Base-by-base conservation (phyloP, 1,140 invertebrate species). In the Halyomorpha halys region DNA sequence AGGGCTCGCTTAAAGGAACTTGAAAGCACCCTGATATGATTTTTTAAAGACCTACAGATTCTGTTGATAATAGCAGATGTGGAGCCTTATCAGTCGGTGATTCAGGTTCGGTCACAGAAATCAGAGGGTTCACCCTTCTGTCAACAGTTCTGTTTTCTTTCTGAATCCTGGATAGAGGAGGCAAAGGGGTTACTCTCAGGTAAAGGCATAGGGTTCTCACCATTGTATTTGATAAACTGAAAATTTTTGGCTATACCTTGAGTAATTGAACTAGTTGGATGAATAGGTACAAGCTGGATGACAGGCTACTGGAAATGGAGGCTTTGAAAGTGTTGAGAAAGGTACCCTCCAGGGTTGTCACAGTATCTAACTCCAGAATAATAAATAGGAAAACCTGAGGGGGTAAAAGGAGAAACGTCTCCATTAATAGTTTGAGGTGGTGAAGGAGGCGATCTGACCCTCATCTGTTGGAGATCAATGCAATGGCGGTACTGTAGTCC, bases 1-100 rank as follows among this genome's bases (percentile, higher is more conserved):
- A n/a, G n/a, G n/a, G n/a, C n/a, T n/a, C n/a, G n/a, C n/a, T n/a
- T n/a, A n/a, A n/a, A n/a, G n/a, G 82, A 0, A 91, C 82, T 73
- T 89, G 84, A 63, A 78, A 73, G 49, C 74, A 76, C 21, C 77
- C 77, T 64, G 73, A 75, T 18, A 74, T 70, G 16, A 76, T 77
- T 68, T 78, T 78, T 59, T 76, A 72, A 39, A 66, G 65, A 8
- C 49, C 25, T 74, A 59, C 49, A 72, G 70, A 61, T 62, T 51
- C 67, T 18, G 62, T 65, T 19, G 61, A 65, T 45, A 51, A 18
- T 6, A 51, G 47, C 6, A 18, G 47, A 51, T 51, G 47, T n/a
- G n/a, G n/a, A n/a, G n/a, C n/a, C n/a, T n/a, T n/a, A n/a, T n/a
- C n/a, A n/a, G n/a, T n/a, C n/a, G n/a, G n/a, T n/a, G n/a, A n/a